A percentile compares a stretch with the other conserved stretches of the same genome.
phyloP scores from a whole-genome alignment of 2,113 vertebrate genomes.

The Felis chaus region DNA sequence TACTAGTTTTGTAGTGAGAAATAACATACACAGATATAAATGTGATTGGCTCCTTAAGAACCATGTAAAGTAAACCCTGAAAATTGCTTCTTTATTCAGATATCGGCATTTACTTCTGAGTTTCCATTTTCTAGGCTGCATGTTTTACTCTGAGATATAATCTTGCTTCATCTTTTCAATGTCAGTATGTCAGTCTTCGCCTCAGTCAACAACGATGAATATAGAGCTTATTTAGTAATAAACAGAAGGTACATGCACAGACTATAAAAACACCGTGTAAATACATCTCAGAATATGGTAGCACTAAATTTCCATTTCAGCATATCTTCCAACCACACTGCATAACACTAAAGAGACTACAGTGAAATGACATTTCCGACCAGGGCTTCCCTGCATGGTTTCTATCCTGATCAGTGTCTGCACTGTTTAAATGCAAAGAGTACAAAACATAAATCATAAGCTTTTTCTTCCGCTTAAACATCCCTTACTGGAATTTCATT shows the following conservation, averaged over 20 bases:
- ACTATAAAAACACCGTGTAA: slow-evolving; percentile 50
- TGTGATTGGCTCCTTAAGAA: slow-evolving; percentile 72
- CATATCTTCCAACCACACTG: neutral
- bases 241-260: slow-evolving; percentile 39
- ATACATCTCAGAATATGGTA: slow-evolving; percentile 34
- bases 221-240: slow-evolving; percentile 65
- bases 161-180: slow-evolving; percentile 70
- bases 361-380: slow-evolving; percentile 63
- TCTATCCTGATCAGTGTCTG: slow-evolving; percentile 20
- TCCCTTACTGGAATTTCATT: neutral
- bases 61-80: slow-evolving; percentile 67
- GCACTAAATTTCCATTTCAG: slow-evolving; percentile 52
- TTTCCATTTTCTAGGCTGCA: slow-evolving; percentile 64
- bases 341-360: slow-evolving; percentile 35
- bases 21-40: slow-evolving; percentile 68
- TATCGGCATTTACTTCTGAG: slow-evolving; percentile 67
- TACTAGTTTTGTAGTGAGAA: slow-evolving; percentile 54
- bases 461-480: slow-evolving; percentile 14
- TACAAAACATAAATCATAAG: slow-evolving; percentile 58
- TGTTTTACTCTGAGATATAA: slow-evolving; percentile 56
- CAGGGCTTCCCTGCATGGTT: slow-evolving; percentile 14
- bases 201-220: slow-evolving; percentile 51
- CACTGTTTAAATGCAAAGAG: slow-evolving; percentile 42
- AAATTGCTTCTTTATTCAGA: slow-evolving; percentile 69
- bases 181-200: slow-evolving; percentile 46